Evolutionary conservation across 2,113 vertebrate genomes (phyloP), one percentile per base, ranked within the genome.

Genomic region (Leptobrachium leishanense): DNA sequence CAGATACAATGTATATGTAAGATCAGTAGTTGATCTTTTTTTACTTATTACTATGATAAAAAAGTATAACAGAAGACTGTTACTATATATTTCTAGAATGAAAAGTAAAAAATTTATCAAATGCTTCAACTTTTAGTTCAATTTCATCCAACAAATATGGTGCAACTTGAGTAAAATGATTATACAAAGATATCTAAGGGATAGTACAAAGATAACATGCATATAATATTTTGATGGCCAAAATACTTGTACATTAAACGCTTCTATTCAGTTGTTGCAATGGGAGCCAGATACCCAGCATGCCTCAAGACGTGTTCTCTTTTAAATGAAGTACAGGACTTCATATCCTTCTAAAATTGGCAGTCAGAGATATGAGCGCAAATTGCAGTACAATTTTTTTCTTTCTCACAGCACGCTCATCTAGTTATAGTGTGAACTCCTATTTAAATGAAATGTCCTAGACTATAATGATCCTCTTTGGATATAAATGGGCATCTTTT

Each of bases 391-490:
- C 88, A 90, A 91, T 92, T 92, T 93, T 91, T 88, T 79, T 85
- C 84, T 88, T 88, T 82, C 90, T 87, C 71, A 83, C 83, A 85
- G 88, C 84, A 84, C 88, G 84, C 86, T 84, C 85, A 86, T 85
- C 87, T 86, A 85, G 89, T 90, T 91, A 90, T 90, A 91, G 87
- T 89, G 90, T 83, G 86, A 93, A 90, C 88, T 77, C 86, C 85
- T 89, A 86, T 87, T 92, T 89, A 91, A 87, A 90, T 86, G 92
- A 92, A 93, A 87, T 88, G 84, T 86, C 91, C 92, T 87, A 91
- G 89, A 91, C 89, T 93, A 91, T 94, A 92, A 93, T 87, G 86
- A 89, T 88, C 88, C 88, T 92, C 92, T 90, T 92, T 90, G 90
- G 90, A 92, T 92, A 88, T 91, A 92, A 93, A 91, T 90, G 90